phyloP scores from a whole-genome alignment of 2,888 invertebrate genomes.

The Ichneumoninae sp. region DNA sequence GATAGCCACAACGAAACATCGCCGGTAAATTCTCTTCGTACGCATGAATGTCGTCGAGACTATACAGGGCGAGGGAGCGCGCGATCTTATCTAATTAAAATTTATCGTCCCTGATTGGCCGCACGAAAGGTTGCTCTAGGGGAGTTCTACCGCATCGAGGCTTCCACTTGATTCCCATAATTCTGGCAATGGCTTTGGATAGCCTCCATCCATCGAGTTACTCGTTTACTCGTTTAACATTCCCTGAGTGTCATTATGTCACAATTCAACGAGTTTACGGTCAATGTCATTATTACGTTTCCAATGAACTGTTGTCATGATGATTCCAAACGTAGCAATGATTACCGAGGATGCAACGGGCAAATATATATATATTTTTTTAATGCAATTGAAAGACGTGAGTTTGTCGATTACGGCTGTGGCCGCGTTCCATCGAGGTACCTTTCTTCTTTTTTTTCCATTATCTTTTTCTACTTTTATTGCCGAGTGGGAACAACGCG shows the following conservation, averaged over 20 bases:
- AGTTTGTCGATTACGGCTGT: neutral
- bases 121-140: slow-evolving; percentile 50
- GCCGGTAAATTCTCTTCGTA: neutral
- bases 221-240: slow-evolving; percentile 44
- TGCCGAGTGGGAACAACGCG: slow-evolving; percentile 44
- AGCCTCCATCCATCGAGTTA: slow-evolving; percentile 39
- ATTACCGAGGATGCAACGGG: neutral
- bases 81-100: slow-evolving; percentile 57
- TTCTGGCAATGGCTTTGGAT: slow-evolving; percentile 12
- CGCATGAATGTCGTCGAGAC: slow-evolving; percentile 41
- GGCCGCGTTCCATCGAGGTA: neutral
- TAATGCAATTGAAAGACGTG: neutral
- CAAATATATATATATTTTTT: neutral
- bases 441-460: neutral
- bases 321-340: neutral
- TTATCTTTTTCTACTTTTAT: slow-evolving; percentile 20
- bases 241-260: slow-evolving; percentile 23
- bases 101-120: slow-evolving; percentile 60
- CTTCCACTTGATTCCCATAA: slow-evolving; percentile 33
- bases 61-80: slow-evolving; percentile 5
- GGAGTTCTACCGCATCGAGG: slow-evolving; percentile 18
- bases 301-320: neutral
- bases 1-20: neutral
- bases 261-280: neutral
- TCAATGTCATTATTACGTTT: neutral